Conservation (phyloP, 2,113 vertebrate species). For the Neogobius melanostomus region DNA sequence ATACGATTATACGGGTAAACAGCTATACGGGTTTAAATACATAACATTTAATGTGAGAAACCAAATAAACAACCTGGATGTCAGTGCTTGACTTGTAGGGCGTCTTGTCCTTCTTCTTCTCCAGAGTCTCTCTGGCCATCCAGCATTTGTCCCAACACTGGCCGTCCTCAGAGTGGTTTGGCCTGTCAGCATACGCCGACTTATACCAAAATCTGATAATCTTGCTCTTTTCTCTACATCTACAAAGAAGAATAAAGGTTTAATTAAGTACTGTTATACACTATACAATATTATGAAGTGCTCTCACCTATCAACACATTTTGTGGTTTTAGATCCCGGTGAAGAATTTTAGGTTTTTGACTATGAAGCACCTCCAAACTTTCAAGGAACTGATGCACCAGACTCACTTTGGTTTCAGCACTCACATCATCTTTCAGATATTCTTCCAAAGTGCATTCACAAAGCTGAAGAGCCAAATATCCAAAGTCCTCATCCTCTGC, state of each 20-base stretch:
- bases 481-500: constrained; percentile 63
- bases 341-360: constrained; percentile 44
- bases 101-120: neutral
- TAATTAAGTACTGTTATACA: neutral
- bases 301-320: constrained; percentile 71
- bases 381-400: constrained; percentile 42
- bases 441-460: constrained; percentile 71
- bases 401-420: neutral
- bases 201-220: constrained; percentile 72
- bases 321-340: constrained; percentile 72
- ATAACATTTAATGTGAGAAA: neutral
- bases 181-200: constrained; percentile 41
- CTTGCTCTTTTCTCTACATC: constrained; percentile 45
- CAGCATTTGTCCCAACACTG: constrained; percentile 64
- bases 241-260: constrained; percentile 13
- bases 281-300: no score
- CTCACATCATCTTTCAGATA: constrained; percentile 18
- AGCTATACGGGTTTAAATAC: no score
- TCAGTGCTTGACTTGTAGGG: constrained; percentile 64
- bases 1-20: no score
- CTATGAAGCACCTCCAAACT: constrained; percentile 59
- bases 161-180: constrained; percentile 51
- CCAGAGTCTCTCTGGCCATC: constrained; percentile 66
- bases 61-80: no score
- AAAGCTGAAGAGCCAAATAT: constrained; percentile 71